Base-by-base conservation (phyloP, 2,797 vertebrate species). In the Odontamblyopus lacepedii region DNA sequence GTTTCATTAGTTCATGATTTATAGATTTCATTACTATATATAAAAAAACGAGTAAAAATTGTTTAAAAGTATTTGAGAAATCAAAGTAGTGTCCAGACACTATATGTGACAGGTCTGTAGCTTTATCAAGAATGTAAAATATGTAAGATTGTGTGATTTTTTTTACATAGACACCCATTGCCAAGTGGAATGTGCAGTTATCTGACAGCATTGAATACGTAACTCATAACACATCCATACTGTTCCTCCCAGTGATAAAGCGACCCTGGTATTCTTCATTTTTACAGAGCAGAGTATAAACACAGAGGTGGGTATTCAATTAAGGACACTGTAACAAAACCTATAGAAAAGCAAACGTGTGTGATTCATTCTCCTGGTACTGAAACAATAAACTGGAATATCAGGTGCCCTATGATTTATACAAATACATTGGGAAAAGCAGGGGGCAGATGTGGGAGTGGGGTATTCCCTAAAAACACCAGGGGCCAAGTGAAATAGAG, bases 401-500 rank as follows among this genome's bases (percentile, higher is more conserved):
- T 76, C 60, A 55, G 60, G 19, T 50, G 50, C 61, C 75, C 77
- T 79, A 63, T 80, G 61, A 83, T 81, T 71, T 78, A 70, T 80
- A 67, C 64, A 74, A 76, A 60, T 68, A 62, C 41, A 41, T 4
- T 1, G 44, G 64, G 18, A 7, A 55, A 27, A 18, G 44, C 18
- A 18, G 55, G 27, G 76, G 67, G 80, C 50, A 61, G 77, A 70
- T 84, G 79, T 83, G 75, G 80, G 85, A 83, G 81, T 72, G 70
- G 3, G 38, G 84, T 85, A 82, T 89, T 91, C 86, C 79, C 84
- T 75, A 75, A 91, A 92, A 92, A 88, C 86, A 91, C 92, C 90
- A 83, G 85, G 89, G 91, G 92, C 88, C 86, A 88, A 87, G 85
- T 91, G 92, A 92, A 93, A 93, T 83, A 81, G 92, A 94, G 89